Percentiles rank a stretch among this genome's conserved stretches.
These are phyloP conservation scores for Synanthedon tipuliformis DNA, from an alignment of 2,888 invertebrate species.

Conservation along the genomic window DNA sequence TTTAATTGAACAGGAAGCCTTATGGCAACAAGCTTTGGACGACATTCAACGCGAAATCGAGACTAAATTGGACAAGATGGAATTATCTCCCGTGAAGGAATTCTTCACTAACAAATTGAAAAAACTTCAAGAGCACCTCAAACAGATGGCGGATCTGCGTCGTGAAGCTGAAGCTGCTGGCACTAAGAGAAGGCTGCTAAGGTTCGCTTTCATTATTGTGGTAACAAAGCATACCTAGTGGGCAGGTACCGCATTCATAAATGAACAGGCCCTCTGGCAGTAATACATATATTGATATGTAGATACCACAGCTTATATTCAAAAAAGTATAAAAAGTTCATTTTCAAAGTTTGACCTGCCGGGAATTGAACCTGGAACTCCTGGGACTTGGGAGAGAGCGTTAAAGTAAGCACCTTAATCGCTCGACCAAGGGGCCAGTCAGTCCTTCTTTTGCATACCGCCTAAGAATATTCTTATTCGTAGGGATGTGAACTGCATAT, in stretches of 20 bases:
- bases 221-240: too few species aligned
- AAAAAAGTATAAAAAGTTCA: too few species aligned
- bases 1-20: conserved; percentile 50
- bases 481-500: conserved; percentile 80
- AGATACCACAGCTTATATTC: too few species aligned
- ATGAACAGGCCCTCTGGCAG: too few species aligned
- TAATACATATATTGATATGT: too few species aligned
- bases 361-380: too few species aligned
- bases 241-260: too few species aligned
- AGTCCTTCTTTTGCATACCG: conserved; percentile 3
- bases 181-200: conserved; percentile 73
- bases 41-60: conserved; percentile 77
- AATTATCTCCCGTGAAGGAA: conserved; percentile 73
- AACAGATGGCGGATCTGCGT: conserved; percentile 68
- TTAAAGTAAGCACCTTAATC: too few species aligned
- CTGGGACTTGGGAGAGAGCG: too few species aligned
- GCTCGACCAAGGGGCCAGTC: not conserved
- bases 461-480: too few species aligned
- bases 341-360: too few species aligned
- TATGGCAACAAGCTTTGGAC: conserved; percentile 75
- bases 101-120: conserved; percentile 73
- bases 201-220: conserved; percentile 28
- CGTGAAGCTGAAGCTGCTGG: conserved; percentile 79
- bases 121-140: conserved; percentile 72
- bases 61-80: conserved; percentile 74